Evolutionary conservation across 2,888 invertebrate genomes (phyloP), one percentile per base, ranked within the genome.

Genomic region (Ptilodon capucinus): DNA sequence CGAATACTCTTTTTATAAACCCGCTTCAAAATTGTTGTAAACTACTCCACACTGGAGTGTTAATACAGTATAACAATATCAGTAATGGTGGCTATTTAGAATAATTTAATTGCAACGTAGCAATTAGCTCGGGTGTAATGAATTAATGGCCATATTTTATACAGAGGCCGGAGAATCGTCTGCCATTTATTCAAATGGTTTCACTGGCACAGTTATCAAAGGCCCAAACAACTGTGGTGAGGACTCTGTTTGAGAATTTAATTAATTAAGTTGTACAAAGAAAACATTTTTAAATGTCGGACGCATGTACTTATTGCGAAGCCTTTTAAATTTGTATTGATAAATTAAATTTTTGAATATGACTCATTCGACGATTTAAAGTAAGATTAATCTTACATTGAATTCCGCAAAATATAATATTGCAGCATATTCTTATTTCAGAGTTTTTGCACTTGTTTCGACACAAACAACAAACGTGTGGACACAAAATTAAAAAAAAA

Each of bases 121-220:
- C 58, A 54, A 63, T 63, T 63, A 63, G 40, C 44, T 54, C 21
- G 44, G 44, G 46, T 50, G 54, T 57, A 62, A 66, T 52, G 42
- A 63, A 64, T 55, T 51, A 54, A 62, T 56, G 40, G 44, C 28
- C 40, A 62, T 57, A 52, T 60, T 57, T 66, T 51, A 60, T 47
- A 50, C 49, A 23, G 49, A 62, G 42, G 52, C 48, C 48, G 45
- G 51, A 30, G 46, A 57, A 51, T 57, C 43, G 45, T 51, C 52
- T 39, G 39, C 51, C 51, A 55, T 63, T 63, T 63, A 57, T 64
- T 55, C 53, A 57, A 60, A 62, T 53, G 44, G 36, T 28, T 57
- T 53, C 51, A 53, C 42, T 57, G 40, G 44, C 55, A 55, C 50
- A 48, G 45, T 46, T 48, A 55, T 56, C 51, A 54, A 50, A 59